phyloP scores from a whole-genome alignment of 2,888 invertebrate species.

The Synanthedon tipuliformis region DNA sequence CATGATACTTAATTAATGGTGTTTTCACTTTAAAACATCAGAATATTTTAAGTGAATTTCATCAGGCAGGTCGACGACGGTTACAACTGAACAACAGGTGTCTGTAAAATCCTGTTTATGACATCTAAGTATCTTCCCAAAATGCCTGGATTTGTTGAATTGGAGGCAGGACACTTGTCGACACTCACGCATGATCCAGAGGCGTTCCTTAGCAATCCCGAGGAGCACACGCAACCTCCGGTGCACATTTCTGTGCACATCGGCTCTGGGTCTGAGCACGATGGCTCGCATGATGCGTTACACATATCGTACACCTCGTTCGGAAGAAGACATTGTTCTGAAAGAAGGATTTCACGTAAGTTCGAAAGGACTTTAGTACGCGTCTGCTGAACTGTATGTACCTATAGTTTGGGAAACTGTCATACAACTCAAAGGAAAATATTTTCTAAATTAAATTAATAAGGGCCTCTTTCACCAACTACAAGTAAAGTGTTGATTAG shows the following conservation, averaged over 20 bases:
- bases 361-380: too few species aligned
- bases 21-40: too few species aligned
- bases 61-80: too few species aligned
- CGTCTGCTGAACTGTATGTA: too few species aligned
- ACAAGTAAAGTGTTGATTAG: too few species aligned
- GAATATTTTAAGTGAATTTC: too few species aligned
- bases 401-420: too few species aligned
- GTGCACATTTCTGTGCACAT: slow-evolving; percentile 44
- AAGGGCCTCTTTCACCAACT: too few species aligned
- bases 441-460: too few species aligned
- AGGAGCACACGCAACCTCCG: slow-evolving; percentile 47
- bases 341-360: not conserved
- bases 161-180: slow-evolving; percentile 36
- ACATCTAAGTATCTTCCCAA: slow-evolving; percentile 38
- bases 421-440: too few species aligned
- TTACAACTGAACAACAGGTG: slow-evolving; percentile 13
- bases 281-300: slow-evolving; percentile 43
- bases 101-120: slow-evolving; percentile 41
- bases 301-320: slow-evolving; percentile 53
- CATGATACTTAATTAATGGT: too few species aligned
- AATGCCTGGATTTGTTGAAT: slow-evolving; percentile 29
- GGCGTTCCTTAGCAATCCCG: slow-evolving; percentile 36
- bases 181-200: slow-evolving; percentile 42
- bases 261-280: slow-evolving; percentile 45
- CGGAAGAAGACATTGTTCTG: slow-evolving; percentile 44